Conservation (phyloP, 2,888 invertebrate genomes). For the Rhagium mordax region DNA sequence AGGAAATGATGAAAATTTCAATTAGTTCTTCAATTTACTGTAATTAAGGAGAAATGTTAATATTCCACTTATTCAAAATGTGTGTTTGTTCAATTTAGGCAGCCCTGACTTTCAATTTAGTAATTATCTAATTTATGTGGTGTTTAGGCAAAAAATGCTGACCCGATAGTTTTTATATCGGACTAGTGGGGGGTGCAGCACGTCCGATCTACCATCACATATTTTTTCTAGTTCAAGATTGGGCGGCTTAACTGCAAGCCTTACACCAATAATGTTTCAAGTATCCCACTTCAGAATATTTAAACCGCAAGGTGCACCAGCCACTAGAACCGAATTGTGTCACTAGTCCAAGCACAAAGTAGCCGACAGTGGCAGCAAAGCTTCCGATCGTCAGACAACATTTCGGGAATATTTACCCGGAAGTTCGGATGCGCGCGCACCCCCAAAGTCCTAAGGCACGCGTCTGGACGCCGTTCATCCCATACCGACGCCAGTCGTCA, state of each 20-base stretch:
- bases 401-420: slow-evolving; percentile 62
- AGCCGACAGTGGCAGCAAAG: slow-evolving; percentile 31
- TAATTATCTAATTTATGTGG: too few species aligned
- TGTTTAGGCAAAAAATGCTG: too few species aligned
- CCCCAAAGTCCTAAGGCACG: slow-evolving; percentile 67
- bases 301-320: slow-evolving; percentile 2
- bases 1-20: too few species aligned
- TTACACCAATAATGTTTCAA: neutral
- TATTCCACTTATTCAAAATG: too few species aligned
- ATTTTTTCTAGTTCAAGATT: neutral
- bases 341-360: slow-evolving; percentile 43
- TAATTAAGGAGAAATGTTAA: too few species aligned
- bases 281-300: neutral
- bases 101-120: too few species aligned
- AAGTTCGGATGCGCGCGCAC: slow-evolving; percentile 75
- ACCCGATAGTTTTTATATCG: too few species aligned
- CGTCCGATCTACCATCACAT: neutral
- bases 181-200: neutral
- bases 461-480: slow-evolving; percentile 68
- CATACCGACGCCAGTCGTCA: slow-evolving; percentile 66
- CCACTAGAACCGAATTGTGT: slow-evolving; percentile 36
- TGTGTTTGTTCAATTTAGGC: too few species aligned
- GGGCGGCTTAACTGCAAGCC: neutral
- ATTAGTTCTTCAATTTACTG: too few species aligned
- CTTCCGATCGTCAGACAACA: slow-evolving; percentile 44